Conservation (phyloP, 2,888 invertebrate species). For the Melanostoma scalare region DNA sequence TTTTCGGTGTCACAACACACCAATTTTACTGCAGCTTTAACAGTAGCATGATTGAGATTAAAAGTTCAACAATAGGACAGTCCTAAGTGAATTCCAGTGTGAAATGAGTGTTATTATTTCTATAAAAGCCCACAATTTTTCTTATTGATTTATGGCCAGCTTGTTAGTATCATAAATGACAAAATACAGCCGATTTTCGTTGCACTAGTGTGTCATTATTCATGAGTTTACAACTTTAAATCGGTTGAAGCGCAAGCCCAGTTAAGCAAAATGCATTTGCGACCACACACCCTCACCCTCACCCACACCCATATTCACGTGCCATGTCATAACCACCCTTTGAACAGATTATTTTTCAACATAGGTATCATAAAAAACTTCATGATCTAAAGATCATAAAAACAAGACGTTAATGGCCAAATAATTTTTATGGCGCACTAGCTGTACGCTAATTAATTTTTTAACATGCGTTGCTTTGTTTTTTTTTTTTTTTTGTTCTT, state of each 20-base stretch:
- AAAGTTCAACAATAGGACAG: neutral
- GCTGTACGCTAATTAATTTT: neutral
- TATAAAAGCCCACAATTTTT: neutral
- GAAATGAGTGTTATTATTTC: neutral
- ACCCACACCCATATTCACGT: too few relatives aligned
- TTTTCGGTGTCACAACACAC: too few relatives aligned
- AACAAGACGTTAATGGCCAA: neutral
- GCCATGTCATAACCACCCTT: neutral
- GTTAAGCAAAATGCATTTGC: slow-evolving; percentile 17
- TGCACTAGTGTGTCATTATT: neutral
- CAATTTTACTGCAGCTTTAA: too few relatives aligned
- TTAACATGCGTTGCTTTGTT: neutral
- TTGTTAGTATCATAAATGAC: slow-evolving; percentile 12
- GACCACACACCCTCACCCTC: neutral
- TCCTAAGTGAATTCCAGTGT: slow-evolving; percentile 5
- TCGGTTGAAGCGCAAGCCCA: neutral
- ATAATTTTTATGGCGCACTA: neutral
- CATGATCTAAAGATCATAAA: slow-evolving; percentile 25
- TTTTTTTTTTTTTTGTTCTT: neutral
- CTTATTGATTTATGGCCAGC: slow-evolving; percentile 6
- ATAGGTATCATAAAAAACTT: slow-evolving; percentile 9
- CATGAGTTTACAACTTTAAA: neutral
- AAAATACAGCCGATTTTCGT: neutral
- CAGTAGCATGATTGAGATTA: too few relatives aligned
- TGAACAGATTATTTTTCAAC: neutral